Base-by-base conservation (phyloP, 2,113 vertebrate species). In the Acanthochromis polyacanthus region DNA sequence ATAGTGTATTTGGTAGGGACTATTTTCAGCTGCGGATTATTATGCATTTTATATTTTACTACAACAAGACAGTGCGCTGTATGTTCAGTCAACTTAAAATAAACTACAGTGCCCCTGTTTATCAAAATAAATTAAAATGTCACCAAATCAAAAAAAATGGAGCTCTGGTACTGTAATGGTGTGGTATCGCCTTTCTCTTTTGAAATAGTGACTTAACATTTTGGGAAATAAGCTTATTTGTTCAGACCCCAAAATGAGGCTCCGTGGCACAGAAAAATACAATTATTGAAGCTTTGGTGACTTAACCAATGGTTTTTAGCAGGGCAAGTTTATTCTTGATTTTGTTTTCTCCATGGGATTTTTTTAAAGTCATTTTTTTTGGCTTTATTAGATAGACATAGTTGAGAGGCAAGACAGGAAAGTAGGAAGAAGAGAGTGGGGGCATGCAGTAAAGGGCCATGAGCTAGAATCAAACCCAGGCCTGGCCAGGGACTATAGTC, bases 121-220 rank as follows among this genome's bases (percentile, higher is more conserved):
- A 55, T 69, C 28, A 10, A 16, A 23, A 75, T 69, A 20, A 60
- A 45, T 32, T 19, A 1, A 28, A 32, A 59, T 58, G 43, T 58
- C 17, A 56, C 40, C n/a, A 46, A 38, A n/a, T 20, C 57, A 68
- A 28, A n/a, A 23, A 32, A 1, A 71, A 7, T 17, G 6, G 28
- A 20, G 11, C 36, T 22, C 16, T 17, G 46, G 32, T 36, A 36
- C 10, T 36, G 32, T 36, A 36, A 36, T 36, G 32, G 6, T 10
- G 1, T 19, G 5, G n/a, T 19, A 20, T n/a, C 20, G 19, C 48
- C 19, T 20, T 51, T n/a, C 48, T n/a, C 6, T 19, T 51, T 19
- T 19, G 10, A 51, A 9, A 5, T 16, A 48, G 16, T 19, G 1
- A 16, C 4, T 48, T 48, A 15, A 48, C 46, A 17, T 48, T 48